phyloP scores from a whole-genome alignment of 2,888 invertebrate species.

The Amiota mariae region DNA sequence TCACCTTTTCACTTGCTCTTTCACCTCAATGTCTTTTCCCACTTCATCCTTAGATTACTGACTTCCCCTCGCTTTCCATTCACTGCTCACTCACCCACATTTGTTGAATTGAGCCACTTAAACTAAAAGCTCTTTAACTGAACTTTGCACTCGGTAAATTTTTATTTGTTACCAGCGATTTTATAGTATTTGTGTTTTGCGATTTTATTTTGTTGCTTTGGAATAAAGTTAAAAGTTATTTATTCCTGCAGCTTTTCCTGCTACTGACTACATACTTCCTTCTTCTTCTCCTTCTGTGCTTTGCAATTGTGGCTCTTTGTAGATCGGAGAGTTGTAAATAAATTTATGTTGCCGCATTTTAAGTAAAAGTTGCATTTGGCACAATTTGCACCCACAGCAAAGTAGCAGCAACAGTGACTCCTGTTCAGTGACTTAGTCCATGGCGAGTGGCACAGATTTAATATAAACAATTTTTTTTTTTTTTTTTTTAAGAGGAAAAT shows the following conservation, averaged over 20 bases:
- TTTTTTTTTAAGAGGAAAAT: neutral
- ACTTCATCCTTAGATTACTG: no score
- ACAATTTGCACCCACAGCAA: constrained; percentile 47
- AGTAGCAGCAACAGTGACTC: constrained; percentile 29
- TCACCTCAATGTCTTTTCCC: neutral
- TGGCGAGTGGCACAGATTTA: constrained; percentile 21
- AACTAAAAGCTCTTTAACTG: constrained; percentile 25
- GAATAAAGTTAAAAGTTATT: neutral
- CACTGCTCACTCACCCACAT: neutral
- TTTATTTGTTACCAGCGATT: constrained; percentile 11
- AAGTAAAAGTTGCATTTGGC: constrained; percentile 51
- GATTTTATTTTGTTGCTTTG: neutral
- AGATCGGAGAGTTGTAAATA: neutral
- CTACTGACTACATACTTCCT: no score
- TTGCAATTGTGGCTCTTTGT: no score
- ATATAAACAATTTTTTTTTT: constrained; percentile 27
- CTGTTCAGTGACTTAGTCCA: constrained; percentile 12
- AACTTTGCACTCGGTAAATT: constrained; percentile 19
- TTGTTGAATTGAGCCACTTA: constrained; percentile 7
- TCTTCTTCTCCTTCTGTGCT: no score
- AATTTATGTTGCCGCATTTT: constrained; percentile 14
- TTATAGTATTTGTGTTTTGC: neutral
- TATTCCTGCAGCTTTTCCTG: neutral
- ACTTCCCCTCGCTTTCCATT: no score
- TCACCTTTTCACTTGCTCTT: no score